Evolutionary conservation across 2,113 vertebrate genomes (phyloP).

Genomic region (Callopanchax toddi): DNA sequence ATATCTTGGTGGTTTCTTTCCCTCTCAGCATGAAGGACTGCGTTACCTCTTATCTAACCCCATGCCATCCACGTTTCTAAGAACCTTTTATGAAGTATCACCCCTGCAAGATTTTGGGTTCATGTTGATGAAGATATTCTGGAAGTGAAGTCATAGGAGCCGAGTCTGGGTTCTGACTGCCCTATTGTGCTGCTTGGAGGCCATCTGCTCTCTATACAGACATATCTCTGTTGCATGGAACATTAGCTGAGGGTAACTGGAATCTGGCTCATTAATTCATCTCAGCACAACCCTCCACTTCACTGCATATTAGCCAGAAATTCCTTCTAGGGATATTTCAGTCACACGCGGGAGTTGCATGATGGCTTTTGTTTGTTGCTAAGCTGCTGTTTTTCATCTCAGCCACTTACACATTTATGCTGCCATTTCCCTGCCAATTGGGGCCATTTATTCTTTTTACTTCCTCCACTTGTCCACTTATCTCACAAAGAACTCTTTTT

Average conservation of each 20-base stretch:
- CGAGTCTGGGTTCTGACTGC: constrained; percentile 62
- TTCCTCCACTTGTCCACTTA: constrained; percentile 55
- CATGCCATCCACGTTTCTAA: constrained; percentile 11
- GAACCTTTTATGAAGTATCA: constrained; percentile 19
- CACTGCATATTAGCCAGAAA: constrained; percentile 53
- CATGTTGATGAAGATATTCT: constrained; percentile 55
- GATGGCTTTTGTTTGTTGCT: constrained; percentile 67
- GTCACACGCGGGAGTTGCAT: constrained; percentile 52
- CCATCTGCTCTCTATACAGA: constrained; percentile 75
- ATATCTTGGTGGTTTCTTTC: constrained; percentile 33
- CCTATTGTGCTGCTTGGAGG: constrained; percentile 60
- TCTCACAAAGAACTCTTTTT: constrained; percentile 55
- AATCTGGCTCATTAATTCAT: constrained; percentile 69
- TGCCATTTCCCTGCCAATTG: constrained; percentile 40
- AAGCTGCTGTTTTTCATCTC: constrained; percentile 59
- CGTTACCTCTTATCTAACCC: constrained; percentile 49
- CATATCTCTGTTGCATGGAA: constrained; percentile 65
- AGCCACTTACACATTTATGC: constrained; percentile 48
- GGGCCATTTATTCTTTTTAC: constrained; percentile 40
- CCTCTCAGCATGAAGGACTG: constrained; percentile 32
- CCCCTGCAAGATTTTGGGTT: constrained; percentile 24
- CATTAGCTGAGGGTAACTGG: constrained; percentile 47
- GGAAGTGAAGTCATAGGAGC: constrained; percentile 69
- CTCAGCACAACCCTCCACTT: constrained; percentile 53
- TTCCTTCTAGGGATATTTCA: constrained; percentile 57